Percentiles rank a stretch among this genome's conserved stretches.
phyloP scores from a whole-genome alignment of 1,140 invertebrate genomes.

The Nymphalis io region DNA sequence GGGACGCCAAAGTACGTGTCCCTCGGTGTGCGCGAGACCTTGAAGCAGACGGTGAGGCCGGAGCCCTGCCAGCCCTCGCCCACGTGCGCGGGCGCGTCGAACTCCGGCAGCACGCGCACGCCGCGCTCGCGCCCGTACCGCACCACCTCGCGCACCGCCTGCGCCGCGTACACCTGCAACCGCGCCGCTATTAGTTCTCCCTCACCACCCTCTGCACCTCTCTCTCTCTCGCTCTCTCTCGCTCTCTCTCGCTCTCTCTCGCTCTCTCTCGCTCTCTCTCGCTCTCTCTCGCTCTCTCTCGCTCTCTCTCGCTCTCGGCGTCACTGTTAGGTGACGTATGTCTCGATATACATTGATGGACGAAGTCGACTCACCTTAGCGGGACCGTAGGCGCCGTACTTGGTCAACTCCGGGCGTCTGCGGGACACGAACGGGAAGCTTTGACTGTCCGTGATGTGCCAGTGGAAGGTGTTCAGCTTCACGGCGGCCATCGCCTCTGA shows the following conservation, averaged over 20 bases:
- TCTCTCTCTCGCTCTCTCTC: too few relatives aligned
- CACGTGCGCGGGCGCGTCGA: slow-evolving; percentile 93
- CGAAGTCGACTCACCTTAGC: slow-evolving; percentile 81
- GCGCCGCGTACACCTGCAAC: slow-evolving; percentile 78
- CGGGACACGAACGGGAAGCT: slow-evolving; percentile 90
- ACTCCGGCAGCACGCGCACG: slow-evolving; percentile 90
- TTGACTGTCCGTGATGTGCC: slow-evolving; percentile 94
- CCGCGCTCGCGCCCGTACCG: slow-evolving; percentile 87
- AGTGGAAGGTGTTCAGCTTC: slow-evolving; percentile 93
- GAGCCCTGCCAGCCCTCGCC: slow-evolving; percentile 92
- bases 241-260: neutral
- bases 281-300: neutral
- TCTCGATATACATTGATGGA: too few relatives aligned
- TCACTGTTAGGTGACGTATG: too few relatives aligned
- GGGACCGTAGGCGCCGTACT: slow-evolving; percentile 87
- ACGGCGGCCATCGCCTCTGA: slow-evolving; percentile 89
- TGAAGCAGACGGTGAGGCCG: slow-evolving; percentile 84
- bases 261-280: too few relatives aligned
- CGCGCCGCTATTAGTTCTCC: neutral
- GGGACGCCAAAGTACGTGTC: too few relatives aligned
- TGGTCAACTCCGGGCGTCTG: slow-evolving; percentile 85
- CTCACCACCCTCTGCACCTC: too few relatives aligned
- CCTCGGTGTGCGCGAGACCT: slow-evolving; percentile 60
- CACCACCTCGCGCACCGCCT: slow-evolving; percentile 83
- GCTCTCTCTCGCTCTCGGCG: too few relatives aligned